Percentiles rank a stretch among this genome's conserved stretches.
Conservation (phyloP, 2,797 vertebrate genomes). For the Paedocypris micromegethes region DNA sequence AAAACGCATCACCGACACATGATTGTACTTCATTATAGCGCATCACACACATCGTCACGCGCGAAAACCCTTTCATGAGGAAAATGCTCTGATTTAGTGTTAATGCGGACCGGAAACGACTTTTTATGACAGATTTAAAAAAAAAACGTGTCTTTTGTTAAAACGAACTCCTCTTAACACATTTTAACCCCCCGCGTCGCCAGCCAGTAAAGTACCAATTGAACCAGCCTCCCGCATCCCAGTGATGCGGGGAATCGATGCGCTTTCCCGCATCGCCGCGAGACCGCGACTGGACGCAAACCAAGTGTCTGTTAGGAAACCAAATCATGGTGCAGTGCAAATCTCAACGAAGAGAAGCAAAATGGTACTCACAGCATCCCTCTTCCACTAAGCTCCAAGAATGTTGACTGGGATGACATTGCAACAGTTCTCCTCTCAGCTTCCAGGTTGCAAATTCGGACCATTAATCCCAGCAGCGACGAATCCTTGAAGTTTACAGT, state of each 20-base stretch:
- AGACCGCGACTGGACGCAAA: too few relatives aligned
- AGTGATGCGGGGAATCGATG: constrained; percentile 5
- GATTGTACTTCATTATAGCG: too few relatives aligned
- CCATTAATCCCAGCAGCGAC: constrained; percentile 62
- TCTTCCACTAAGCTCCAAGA: constrained; percentile 85
- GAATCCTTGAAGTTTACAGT: constrained; percentile 70
- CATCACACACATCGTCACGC: too few relatives aligned
- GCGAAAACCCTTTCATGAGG: background rate
- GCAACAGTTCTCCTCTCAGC: constrained; percentile 72
- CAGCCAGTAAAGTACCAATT: background rate
- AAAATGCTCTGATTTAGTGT: constrained; percentile 30
- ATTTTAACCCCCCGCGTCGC: background rate
- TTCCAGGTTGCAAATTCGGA: constrained; percentile 57
- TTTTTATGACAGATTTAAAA: constrained; percentile 38
- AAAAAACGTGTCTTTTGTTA: background rate
- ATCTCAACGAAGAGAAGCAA: constrained; percentile 5
- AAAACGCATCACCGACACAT: constrained; percentile 12
- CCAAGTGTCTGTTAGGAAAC: constrained; percentile 54
- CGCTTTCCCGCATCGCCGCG: constrained; percentile 7
- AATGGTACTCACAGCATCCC: constrained; percentile 87
- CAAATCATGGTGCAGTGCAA: constrained; percentile 42
- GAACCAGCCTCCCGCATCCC: background rate
- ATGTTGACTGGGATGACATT: constrained; percentile 81
- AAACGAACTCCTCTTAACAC: constrained; percentile 2
- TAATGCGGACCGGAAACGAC: constrained; percentile 43